Evolutionary conservation across 1,140 invertebrate species (phyloP).

Genomic region (Camponotus pennsylvanicus): DNA sequence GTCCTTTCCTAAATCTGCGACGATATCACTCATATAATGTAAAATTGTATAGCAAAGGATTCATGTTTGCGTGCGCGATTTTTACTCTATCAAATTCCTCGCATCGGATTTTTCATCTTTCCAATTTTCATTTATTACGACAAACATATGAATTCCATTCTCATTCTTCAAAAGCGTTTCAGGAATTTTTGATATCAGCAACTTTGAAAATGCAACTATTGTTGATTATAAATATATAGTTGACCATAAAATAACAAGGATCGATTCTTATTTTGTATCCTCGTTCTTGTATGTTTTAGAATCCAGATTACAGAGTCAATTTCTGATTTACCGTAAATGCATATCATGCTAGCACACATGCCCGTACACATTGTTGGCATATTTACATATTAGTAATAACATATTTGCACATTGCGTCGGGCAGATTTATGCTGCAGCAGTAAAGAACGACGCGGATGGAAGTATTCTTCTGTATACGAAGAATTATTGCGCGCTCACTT

Average conservation of each 20-base stretch:
- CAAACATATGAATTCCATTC: not conserved
- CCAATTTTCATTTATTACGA: not conserved
- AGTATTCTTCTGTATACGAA: conserved; percentile 48
- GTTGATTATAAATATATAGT: not conserved
- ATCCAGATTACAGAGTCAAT: not conserved
- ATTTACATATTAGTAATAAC: conserved; percentile 50
- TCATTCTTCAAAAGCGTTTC: not conserved
- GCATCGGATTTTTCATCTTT: not conserved
- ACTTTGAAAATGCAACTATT: not conserved
- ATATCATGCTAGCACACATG: too few species aligned
- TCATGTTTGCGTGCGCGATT: conserved; percentile 1
- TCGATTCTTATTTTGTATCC: too few species aligned
- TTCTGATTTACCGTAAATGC: not conserved
- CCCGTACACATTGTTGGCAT: not conserved
- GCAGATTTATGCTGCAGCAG: conserved; percentile 41
- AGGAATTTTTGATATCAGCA: not conserved
- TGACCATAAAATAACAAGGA: too few species aligned
- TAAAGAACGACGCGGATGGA: conserved; percentile 48
- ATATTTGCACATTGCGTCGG: conserved; percentile 11
- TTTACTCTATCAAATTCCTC: not conserved
- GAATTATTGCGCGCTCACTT: conserved; percentile 56
- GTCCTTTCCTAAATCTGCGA: conserved; percentile 42
- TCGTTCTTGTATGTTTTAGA: not conserved
- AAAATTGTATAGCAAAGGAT: not conserved
- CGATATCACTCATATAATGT: conserved; percentile 2